Conservation (phyloP, 2,888 invertebrate genomes). For the Lampropteryx suffumata region DNA sequence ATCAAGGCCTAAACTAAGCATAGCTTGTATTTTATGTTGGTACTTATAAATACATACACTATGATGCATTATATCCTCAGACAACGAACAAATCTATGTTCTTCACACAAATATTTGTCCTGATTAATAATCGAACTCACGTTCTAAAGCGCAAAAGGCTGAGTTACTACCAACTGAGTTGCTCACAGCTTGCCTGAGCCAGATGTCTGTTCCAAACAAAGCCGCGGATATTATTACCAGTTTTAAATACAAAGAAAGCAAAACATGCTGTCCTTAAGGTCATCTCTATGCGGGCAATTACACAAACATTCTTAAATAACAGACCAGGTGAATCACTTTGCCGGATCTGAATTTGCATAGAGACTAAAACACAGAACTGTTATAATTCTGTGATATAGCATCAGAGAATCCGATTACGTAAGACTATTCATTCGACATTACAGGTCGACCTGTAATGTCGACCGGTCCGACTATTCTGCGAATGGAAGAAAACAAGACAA, state of each 20-base stretch:
- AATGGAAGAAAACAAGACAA: too few relatives aligned
- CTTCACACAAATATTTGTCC: too few relatives aligned
- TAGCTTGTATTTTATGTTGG: too few relatives aligned
- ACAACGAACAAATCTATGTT: too few relatives aligned
- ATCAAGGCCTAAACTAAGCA: too few relatives aligned
- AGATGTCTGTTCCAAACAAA: too few relatives aligned
- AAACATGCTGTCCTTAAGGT: slow-evolving; percentile 15
- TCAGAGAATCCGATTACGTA: slow-evolving; percentile 37
- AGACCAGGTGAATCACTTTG: slow-evolving; percentile 31
- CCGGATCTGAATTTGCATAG: slow-evolving; percentile 37
- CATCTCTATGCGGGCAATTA: slow-evolving; percentile 1
- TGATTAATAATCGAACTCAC: too few relatives aligned
- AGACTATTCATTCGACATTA: slow-evolving; percentile 39
- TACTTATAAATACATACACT: too few relatives aligned
- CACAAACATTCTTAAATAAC: slow-evolving; percentile 16
- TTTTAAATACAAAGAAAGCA: slow-evolving; percentile 15
- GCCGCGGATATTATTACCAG: not conserved
- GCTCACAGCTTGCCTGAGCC: too few relatives aligned
- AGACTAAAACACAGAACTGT: slow-evolving; percentile 22
- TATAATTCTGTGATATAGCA: slow-evolving; percentile 4
- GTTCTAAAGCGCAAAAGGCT: too few relatives aligned
- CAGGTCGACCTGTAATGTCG: slow-evolving; percentile 10
- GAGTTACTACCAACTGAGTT: too few relatives aligned
- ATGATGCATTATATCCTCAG: too few relatives aligned
- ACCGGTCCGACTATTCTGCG: slow-evolving; percentile 3